phyloP scores from a whole-genome alignment of 2,888 invertebrate species.

The Apamea crenata region DNA sequence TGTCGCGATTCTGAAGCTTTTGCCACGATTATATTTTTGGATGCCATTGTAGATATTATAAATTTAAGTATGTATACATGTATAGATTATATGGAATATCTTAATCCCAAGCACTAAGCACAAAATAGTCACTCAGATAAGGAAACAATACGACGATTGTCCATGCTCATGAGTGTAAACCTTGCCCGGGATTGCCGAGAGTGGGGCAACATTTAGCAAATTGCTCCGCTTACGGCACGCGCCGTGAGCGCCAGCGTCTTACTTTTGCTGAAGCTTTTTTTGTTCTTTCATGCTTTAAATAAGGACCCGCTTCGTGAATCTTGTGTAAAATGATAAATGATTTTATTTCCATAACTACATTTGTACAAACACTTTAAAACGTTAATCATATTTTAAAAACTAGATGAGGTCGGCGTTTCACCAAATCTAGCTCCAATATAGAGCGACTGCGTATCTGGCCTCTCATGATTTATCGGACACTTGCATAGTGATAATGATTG shows the following conservation, averaged over 20 bases:
- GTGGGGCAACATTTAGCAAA: constrained; percentile 69
- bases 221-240: constrained; percentile 64
- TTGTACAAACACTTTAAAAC: no score
- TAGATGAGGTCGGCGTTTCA: neutral
- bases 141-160: constrained; percentile 54
- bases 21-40: no score
- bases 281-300: constrained; percentile 30
- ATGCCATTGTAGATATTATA: no score
- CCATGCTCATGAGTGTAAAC: constrained; percentile 43
- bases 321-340: neutral
- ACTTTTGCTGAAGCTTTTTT: constrained; percentile 38
- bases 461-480: neutral
- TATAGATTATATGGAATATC: no score
- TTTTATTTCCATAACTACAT: no score
- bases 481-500: neutral
- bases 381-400: no score
- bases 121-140: constrained; percentile 39
- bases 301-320: constrained; percentile 5
- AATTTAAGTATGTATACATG: no score
- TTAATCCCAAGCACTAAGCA: neutral
- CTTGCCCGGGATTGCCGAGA: constrained; percentile 53
- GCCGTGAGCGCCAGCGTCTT: constrained; percentile 53
- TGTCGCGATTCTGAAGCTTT: no score
- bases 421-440: neutral
- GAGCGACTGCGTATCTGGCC: neutral